These are phyloP conservation scores for Notamacropus eugenii DNA, from an alignment of 2,797 vertebrate species.

Conservation along the genomic window DNA sequence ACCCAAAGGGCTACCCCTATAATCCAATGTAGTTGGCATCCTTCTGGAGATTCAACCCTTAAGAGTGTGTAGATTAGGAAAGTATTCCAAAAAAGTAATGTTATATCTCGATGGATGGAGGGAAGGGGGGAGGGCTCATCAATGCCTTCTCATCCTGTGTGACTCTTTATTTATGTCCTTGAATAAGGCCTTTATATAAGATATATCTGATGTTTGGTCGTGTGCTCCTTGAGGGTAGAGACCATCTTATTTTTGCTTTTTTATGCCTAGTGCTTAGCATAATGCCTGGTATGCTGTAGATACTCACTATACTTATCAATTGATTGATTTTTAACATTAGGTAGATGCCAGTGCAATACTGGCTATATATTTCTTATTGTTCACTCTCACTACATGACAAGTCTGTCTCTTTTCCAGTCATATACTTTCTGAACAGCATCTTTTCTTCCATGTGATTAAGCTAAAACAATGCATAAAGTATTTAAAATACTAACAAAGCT, in stretches of 20 bases:
- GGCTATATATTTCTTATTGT: not conserved
- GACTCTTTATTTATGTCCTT: not conserved
- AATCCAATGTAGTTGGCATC: not conserved
- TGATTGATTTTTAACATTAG: not conserved
- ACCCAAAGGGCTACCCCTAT: not conserved
- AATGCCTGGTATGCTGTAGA: not conserved
- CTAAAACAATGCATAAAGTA: not conserved
- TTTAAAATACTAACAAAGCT: not conserved
- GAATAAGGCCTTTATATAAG: not conserved
- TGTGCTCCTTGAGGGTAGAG: not conserved
- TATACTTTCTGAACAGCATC: not conserved
- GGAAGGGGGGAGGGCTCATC: accelerated
- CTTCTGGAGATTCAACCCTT: not conserved
- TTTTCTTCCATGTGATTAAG: not conserved
- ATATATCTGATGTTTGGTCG: not conserved
- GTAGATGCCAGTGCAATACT: not conserved
- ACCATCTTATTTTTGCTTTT: not conserved
- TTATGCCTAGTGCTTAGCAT: not conserved
- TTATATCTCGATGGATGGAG: not conserved
- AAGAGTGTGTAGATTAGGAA: not conserved
- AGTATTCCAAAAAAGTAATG: not conserved
- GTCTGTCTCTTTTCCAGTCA: no score
- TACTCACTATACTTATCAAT: no score
- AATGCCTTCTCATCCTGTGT: not conserved
- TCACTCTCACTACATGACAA: not conserved